A percentile compares a stretch with the other conserved stretches of the same genome.
phyloP scores from a whole-genome alignment of 2,888 invertebrate genomes.

The Philereme transversata region DNA sequence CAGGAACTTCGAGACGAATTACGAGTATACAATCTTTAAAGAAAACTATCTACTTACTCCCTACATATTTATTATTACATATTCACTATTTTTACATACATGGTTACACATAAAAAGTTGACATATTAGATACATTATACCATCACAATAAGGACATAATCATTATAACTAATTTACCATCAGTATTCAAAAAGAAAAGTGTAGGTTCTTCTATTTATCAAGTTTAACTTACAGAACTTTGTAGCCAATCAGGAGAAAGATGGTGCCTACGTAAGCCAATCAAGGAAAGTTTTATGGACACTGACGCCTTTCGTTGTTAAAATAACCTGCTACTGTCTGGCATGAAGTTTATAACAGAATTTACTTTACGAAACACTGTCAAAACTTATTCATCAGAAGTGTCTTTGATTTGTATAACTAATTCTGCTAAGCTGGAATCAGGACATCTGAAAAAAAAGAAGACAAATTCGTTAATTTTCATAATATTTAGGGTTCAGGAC shows the following conservation, averaged over 20 bases:
- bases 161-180: too few species aligned
- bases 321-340: not conserved
- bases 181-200: too few species aligned
- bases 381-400: not conserved
- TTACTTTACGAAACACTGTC: not conserved
- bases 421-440: not conserved
- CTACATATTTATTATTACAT: constrained; percentile 19
- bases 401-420: not conserved
- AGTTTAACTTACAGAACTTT: not conserved
- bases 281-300: constrained; percentile 2
- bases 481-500: not conserved
- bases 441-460: constrained; percentile 18
- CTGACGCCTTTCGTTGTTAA: not conserved
- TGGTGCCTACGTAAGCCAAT: constrained; percentile 5
- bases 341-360: not conserved
- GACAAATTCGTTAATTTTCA: constrained; percentile 6
- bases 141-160: not conserved
- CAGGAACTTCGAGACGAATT: too few species aligned
- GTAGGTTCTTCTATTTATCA: not conserved
- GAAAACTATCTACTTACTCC: too few species aligned
- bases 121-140: too few species aligned
- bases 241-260: constrained; percentile 7
- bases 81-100: too few species aligned
- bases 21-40: too few species aligned
- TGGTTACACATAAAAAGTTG: too few species aligned